A percentile compares a stretch with the other conserved stretches of the same genome.
These are phyloP conservation scores for Heliothis virescens DNA, from an alignment of 1,140 invertebrate species.

Conservation along the genomic window DNA sequence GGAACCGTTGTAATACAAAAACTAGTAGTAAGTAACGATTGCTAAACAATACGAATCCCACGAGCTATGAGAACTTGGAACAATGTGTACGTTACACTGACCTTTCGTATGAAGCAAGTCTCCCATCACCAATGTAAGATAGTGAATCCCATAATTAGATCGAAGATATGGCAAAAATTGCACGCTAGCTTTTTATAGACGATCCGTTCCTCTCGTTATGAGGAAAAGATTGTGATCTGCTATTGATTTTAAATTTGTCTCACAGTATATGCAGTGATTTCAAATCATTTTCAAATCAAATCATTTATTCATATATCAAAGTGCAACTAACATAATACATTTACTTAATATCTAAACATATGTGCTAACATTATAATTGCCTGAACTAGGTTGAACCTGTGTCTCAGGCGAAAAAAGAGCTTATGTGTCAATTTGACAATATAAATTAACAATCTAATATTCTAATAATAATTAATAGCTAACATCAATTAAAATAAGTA, in stretches of 20 bases:
- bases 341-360: no score
- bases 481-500: no score
- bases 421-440: no score
- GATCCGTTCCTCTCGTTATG: background rate
- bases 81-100: conserved; percentile 31
- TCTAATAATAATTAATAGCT: no score
- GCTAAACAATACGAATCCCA: conserved; percentile 15
- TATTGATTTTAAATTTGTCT: background rate
- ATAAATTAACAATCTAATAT: no score
- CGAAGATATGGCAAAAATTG: conserved; percentile 33
- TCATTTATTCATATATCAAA: no score
- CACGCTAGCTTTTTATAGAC: background rate
- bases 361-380: no score
- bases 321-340: no score
- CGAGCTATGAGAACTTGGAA: conserved; percentile 24
- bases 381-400: no score
- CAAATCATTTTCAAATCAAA: no score
- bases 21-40: conserved; percentile 5
- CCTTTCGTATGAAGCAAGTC: conserved; percentile 27
- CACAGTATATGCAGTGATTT: no score
- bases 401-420: no score
- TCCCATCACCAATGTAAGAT: conserved; percentile 18
- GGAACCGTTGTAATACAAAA: background rate
- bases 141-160: conserved; percentile 32
- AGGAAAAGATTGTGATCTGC: background rate